Evolutionary conservation across 2,797 vertebrate species (phyloP), one percentile per base, ranked within the genome.

Genomic region (Nannoperca australis): DNA sequence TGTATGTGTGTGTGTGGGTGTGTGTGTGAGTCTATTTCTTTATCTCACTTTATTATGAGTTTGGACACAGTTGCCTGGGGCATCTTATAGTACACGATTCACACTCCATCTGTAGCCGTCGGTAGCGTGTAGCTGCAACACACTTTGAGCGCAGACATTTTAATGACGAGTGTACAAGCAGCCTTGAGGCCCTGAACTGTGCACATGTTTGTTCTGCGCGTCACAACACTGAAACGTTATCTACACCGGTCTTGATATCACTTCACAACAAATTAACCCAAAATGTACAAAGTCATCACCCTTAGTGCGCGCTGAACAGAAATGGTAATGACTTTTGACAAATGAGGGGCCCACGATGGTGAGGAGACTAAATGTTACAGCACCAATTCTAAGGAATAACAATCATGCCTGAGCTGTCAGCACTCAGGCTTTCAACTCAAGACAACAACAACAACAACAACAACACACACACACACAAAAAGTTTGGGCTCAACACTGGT

Each of bases 141-240:
- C 59, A 44, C 82, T 90, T 89, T 90, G 87, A 93, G 88, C 79
- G 55, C 61, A 53, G 40, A 68, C 58, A 5, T 82, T 88, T 85
- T 77, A 83, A 88, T 81, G 76, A 83, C 67, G 63, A 49, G 67
- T 71, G 30, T 22, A 38, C 67, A 30, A 40, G 73, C 73, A 51
- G 67, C 64, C 87, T 76, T 0, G 7, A 71, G 80, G 82, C 67
- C 30, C 9, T 20, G 36, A n/a, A 1, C 64, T 14, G 67, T 27
- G 68, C 11, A 22, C 61, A 22, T 36, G 75, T 74, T 79, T 79
- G 79, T 55, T 51, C 56, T 63, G 64, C 7, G 6, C 49, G 75
- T 71, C 81, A 66, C 73, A 53, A 55, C 55, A 20, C 55, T 6
- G 20, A 30, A 50, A 56, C 20, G 34, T 70, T 58, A 68, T 79